phyloP scores from a whole-genome alignment of 1,140 invertebrate species.

The Tetramorium simillimum region DNA sequence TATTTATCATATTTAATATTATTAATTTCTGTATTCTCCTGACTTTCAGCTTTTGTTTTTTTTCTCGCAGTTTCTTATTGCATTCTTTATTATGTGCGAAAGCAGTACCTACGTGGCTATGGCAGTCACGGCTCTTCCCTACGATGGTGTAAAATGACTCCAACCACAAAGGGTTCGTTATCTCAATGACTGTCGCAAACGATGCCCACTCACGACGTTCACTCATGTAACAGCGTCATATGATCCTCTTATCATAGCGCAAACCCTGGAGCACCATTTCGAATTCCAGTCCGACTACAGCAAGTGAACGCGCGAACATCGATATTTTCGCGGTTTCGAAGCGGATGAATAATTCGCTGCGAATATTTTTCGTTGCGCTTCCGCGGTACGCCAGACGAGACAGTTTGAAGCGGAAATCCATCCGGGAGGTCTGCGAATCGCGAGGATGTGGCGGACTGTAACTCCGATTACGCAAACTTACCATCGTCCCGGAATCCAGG shows the following conservation, averaged over 20 bases:
- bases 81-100: background rate
- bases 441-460: conserved; percentile 16
- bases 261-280: conserved; percentile 9
- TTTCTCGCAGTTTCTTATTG: conserved; percentile 1
- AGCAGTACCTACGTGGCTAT: background rate
- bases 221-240: conserved; percentile 27
- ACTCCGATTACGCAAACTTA: conserved; percentile 49
- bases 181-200: conserved; percentile 51
- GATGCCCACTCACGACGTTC: conserved; percentile 17
- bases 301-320: background rate
- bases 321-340: conserved; percentile 16
- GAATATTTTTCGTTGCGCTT: background rate
- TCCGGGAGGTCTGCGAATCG: background rate
- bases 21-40: background rate
- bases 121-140: background rate
- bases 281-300: background rate
- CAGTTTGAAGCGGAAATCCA: background rate
- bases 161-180: conserved; percentile 50
- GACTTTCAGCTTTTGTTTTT: background rate
- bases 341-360: background rate
- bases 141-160: conserved; percentile 50
- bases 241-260: conserved; percentile 4
- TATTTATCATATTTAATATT: background rate
- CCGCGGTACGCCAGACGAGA: background rate
- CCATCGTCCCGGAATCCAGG: background rate